These are phyloP conservation scores for Drosophila paramelanica DNA, from an alignment of 2,888 invertebrate species.

Conservation along the genomic window DNA sequence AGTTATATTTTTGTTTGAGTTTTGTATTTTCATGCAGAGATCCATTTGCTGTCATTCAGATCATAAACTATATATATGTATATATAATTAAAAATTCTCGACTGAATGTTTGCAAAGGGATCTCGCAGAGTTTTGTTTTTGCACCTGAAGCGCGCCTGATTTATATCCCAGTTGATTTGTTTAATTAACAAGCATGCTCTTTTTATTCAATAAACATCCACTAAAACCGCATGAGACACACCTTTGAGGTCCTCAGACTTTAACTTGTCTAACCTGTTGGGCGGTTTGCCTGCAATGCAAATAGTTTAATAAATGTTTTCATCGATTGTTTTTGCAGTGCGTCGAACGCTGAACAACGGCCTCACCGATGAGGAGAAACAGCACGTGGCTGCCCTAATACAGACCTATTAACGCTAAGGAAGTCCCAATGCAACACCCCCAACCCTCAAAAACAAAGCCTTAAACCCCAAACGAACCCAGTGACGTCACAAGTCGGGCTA, in stretches of 20 bases:
- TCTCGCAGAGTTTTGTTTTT: constrained; percentile 22
- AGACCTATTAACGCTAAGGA: constrained; percentile 87
- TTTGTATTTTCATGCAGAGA: constrained; percentile 23
- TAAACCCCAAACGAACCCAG: constrained; percentile 52
- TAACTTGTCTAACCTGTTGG: constrained; percentile 6
- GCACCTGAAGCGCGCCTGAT: constrained; percentile 23
- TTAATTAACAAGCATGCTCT: constrained; percentile 33
- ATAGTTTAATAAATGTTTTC: neutral
- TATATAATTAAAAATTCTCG: neutral
- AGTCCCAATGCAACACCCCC: neutral
- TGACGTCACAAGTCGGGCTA: constrained; percentile 72
- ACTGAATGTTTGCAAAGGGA: constrained; percentile 29
- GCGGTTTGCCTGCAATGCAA: neutral
- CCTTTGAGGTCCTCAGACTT: constrained; percentile 2
- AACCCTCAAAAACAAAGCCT: constrained; percentile 3
- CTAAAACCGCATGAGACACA: constrained; percentile 41
- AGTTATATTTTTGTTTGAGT: constrained; percentile 26
- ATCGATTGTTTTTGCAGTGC: constrained; percentile 86
- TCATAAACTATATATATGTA: too few relatives aligned
- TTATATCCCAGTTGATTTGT: constrained; percentile 11
- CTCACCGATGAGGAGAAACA: constrained; percentile 92
- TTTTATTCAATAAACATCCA: constrained; percentile 19
- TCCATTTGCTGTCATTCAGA: constrained; percentile 19
- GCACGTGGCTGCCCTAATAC: constrained; percentile 90
- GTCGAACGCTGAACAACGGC: constrained; percentile 92